Percentiles rank a stretch among this genome's conserved stretches.
Evolutionary conservation across 2,797 vertebrate species (phyloP).

Genomic region (Squalus acanthias): DNA sequence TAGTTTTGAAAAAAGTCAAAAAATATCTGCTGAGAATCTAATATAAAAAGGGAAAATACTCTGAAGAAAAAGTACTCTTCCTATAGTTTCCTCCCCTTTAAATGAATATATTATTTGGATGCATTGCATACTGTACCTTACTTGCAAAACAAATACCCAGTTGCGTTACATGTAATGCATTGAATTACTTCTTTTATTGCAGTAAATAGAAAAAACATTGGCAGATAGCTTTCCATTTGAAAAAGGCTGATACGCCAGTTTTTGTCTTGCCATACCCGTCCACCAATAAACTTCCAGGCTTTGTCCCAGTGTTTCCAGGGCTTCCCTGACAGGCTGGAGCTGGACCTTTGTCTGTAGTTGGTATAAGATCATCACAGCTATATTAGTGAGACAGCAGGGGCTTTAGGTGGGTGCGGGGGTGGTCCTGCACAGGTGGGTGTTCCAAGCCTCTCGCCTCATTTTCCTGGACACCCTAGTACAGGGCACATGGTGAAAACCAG

Average conservation of each 20-base stretch:
- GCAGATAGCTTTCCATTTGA: not conserved
- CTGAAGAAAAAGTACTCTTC: not conserved
- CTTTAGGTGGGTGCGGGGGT: not conserved
- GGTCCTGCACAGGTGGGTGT: not conserved
- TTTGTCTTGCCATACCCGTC: not conserved
- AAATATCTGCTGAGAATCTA: not conserved
- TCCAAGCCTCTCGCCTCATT: not conserved
- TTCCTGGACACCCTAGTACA: not conserved
- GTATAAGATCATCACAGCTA: not conserved
- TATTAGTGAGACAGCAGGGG: not conserved
- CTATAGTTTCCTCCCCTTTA: not conserved
- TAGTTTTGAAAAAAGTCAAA: not conserved
- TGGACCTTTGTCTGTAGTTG: not conserved
- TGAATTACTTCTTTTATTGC: not conserved
- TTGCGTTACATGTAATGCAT: not conserved
- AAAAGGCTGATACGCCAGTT: not conserved
- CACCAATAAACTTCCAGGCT: not conserved
- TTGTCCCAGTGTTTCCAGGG: not conserved
- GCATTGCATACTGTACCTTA: not conserved
- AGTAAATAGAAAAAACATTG: not conserved
- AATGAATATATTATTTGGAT: not conserved
- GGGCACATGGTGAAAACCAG: not conserved
- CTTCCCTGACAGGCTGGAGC: not conserved
- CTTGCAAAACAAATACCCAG: not conserved
- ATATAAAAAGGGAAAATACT: not conserved